Evolutionary conservation across 2,113 vertebrate genomes (phyloP).

Genomic region (Sapajus apella): DNA sequence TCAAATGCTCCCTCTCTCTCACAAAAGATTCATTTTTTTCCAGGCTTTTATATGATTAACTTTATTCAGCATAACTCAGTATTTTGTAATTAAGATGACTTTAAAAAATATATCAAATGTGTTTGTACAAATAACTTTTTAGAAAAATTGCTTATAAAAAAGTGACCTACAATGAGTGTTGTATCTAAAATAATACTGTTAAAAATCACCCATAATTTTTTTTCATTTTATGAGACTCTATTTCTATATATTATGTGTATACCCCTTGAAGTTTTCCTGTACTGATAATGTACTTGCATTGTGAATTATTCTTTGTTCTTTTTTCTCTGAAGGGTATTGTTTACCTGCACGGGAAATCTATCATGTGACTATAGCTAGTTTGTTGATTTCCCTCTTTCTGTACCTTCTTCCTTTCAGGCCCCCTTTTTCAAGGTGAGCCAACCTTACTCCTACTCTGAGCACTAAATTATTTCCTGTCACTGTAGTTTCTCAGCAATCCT

Average conservation of each 20-base stretch:
- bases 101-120: background rate
- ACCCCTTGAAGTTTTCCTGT: background rate
- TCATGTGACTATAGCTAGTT: background rate
- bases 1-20: background rate
- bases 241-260: accelerated
- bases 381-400: background rate
- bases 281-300: background rate
- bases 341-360: background rate
- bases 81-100: conserved; percentile 1
- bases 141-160: background rate
- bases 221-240: background rate
- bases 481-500: background rate
- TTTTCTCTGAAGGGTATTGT: background rate
- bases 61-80: background rate
- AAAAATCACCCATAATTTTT: background rate
- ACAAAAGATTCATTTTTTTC: background rate
- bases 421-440: background rate
- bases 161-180: background rate
- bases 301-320: background rate
- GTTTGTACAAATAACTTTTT: background rate
- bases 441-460: background rate
- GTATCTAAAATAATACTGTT: background rate
- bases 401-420: background rate
- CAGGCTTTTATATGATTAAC: conserved; percentile 2
- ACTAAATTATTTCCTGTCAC: background rate